Conservation (phyloP, 2,888 invertebrate species). For the Cenopis cana region DNA sequence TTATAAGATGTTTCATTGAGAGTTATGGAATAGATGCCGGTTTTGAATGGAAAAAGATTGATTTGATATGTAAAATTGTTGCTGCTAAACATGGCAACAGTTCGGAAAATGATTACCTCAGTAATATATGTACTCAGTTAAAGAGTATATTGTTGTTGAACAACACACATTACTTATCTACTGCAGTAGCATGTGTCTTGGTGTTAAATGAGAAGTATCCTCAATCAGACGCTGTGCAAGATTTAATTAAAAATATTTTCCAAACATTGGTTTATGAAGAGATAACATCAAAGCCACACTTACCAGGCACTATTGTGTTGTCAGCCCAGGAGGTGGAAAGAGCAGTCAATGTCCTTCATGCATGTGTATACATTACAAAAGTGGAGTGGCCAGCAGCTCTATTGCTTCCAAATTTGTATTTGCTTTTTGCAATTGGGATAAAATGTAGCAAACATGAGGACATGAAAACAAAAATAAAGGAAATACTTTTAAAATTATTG, state of each 20-base stretch:
- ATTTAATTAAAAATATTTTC: constrained; percentile 61
- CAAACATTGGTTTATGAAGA: constrained; percentile 61
- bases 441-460: constrained; percentile 66
- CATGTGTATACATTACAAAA: constrained; percentile 62
- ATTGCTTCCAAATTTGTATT: constrained; percentile 69
- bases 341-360: constrained; percentile 68
- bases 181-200: constrained; percentile 85
- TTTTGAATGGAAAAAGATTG: constrained; percentile 88
- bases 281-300: constrained; percentile 52
- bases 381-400: constrained; percentile 65
- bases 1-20: constrained; percentile 88
- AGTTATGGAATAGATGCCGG: constrained; percentile 82
- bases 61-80: constrained; percentile 87
- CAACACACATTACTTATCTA: constrained; percentile 72
- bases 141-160: constrained; percentile 74
- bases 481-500: constrained; percentile 68
- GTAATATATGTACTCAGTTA: constrained; percentile 82
- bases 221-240: constrained; percentile 65
- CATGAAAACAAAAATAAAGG: constrained; percentile 66
- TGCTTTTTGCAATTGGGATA: constrained; percentile 74
- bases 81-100: constrained; percentile 79
- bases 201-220: constrained; percentile 80
- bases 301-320: constrained; percentile 71
- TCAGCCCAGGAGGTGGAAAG: constrained; percentile 71
- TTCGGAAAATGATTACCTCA: constrained; percentile 80